A percentile compares a stretch with the other conserved stretches of the same genome.
Evolutionary conservation across 2,888 invertebrate species (phyloP).

Genomic region (Melanchra persicariae): DNA sequence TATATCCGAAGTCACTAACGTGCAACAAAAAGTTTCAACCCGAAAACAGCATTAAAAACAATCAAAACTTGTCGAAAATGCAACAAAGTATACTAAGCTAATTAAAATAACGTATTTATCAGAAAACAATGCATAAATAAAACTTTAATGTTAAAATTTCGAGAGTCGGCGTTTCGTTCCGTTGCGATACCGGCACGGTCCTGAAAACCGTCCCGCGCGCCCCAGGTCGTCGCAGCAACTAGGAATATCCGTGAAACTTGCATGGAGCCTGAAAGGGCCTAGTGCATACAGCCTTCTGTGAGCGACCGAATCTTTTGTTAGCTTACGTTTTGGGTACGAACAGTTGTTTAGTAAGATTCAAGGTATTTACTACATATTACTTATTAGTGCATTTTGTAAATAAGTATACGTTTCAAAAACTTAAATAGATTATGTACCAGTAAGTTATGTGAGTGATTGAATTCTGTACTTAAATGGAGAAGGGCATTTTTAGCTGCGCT

Average conservation of each 20-base stretch:
- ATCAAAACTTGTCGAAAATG: background rate
- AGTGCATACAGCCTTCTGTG: slow-evolving; percentile 25
- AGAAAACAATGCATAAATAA: background rate
- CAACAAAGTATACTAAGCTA: background rate
- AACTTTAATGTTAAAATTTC: background rate
- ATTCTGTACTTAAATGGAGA: too few species aligned
- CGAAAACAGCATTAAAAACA: background rate
- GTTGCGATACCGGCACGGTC: slow-evolving; percentile 2
- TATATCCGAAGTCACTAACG: background rate
- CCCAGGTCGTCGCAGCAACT: slow-evolving; percentile 37
- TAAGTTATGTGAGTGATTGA: background rate
- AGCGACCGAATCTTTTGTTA: background rate
- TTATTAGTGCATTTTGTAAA: background rate
- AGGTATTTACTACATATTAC: background rate
- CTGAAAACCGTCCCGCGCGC: slow-evolving; percentile 35
- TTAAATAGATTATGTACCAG: background rate
- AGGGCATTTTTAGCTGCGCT: too few species aligned
- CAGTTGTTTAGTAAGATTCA: background rate
- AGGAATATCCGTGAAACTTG: slow-evolving; percentile 40
- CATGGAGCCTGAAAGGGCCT: slow-evolving; percentile 18
- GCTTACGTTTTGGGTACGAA: background rate
- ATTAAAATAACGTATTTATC: background rate
- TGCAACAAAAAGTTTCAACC: background rate
- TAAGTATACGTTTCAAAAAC: background rate
- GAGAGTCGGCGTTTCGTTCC: background rate